phyloP scores from a whole-genome alignment of 2,797 vertebrate species.

The Labroides dimidiatus region DNA sequence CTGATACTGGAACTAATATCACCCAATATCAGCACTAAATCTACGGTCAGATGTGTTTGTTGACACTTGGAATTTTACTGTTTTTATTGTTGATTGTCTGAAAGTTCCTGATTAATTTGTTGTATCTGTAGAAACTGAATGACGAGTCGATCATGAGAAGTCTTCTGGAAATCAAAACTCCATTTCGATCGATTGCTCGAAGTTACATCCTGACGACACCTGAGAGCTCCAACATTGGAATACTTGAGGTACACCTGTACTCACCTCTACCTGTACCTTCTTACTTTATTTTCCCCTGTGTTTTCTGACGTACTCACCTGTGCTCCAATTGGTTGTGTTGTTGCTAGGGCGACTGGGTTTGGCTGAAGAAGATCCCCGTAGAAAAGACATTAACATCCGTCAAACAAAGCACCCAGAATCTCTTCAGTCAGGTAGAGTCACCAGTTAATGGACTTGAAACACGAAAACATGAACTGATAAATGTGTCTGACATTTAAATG shows the following conservation, averaged over 20 bases:
- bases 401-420: constrained; percentile 57
- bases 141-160: constrained; percentile 77
- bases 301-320: neutral
- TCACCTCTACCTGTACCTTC: neutral
- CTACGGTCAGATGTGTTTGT: no score
- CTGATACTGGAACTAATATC: no score
- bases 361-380: constrained; percentile 81
- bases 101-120: no score
- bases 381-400: constrained; percentile 46
- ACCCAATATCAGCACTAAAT: no score
- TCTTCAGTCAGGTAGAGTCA: constrained; percentile 64
- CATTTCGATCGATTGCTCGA: constrained; percentile 52
- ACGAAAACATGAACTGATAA: constrained; percentile 90
- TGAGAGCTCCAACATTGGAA: constrained; percentile 72
- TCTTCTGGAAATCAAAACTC: constrained; percentile 73
- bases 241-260: constrained; percentile 65
- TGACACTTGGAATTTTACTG: neutral
- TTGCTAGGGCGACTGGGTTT: constrained; percentile 81
- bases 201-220: constrained; percentile 74
- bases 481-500: constrained; percentile 88
- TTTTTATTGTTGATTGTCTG: neutral
- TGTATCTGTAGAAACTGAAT: constrained; percentile 63
- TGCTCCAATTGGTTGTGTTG: constrained; percentile 21
- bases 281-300: neutral
- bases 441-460: constrained; percentile 88